A percentile compares a stretch with the other conserved stretches of the same genome.
phyloP scores from a whole-genome alignment of 2,888 invertebrate species.

The Acleris holmiana region DNA sequence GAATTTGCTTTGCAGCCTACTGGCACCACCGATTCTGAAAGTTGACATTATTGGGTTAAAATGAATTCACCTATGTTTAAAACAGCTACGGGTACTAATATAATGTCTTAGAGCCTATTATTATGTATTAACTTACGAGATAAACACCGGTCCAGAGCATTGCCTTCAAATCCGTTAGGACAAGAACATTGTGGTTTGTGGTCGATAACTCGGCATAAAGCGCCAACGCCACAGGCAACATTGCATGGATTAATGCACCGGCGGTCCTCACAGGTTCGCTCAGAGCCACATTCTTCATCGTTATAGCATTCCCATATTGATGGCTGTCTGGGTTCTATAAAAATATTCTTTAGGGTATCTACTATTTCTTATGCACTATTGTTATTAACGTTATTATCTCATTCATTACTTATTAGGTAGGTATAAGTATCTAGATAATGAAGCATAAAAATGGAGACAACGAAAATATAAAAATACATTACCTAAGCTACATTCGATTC shows the following conservation, averaged over 20 bases:
- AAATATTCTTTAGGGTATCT: slow-evolving; percentile 15
- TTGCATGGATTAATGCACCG: slow-evolving; percentile 91
- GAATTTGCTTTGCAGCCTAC: slow-evolving; percentile 90
- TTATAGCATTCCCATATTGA: slow-evolving; percentile 88
- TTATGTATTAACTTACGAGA: slow-evolving; percentile 87
- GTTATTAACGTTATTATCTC: too few relatives aligned
- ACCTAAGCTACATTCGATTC: slow-evolving; percentile 89
- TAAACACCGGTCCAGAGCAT: slow-evolving; percentile 88
- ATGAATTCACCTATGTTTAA: neutral
- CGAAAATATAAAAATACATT: slow-evolving; percentile 45
- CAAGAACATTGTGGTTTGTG: slow-evolving; percentile 92
- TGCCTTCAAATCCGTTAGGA: slow-evolving; percentile 90
- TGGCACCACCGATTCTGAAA: slow-evolving; percentile 83
- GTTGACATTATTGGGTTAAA: slow-evolving; percentile 14
- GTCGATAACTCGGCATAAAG: slow-evolving; percentile 92
- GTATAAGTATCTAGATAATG: too few relatives aligned
- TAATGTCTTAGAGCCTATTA: neutral
- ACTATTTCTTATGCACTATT: too few relatives aligned
- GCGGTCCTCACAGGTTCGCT: slow-evolving; percentile 90
- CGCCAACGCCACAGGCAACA: slow-evolving; percentile 90
- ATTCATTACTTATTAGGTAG: neutral
- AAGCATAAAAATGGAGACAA: neutral
- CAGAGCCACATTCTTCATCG: slow-evolving; percentile 90
- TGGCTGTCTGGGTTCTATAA: slow-evolving; percentile 72
- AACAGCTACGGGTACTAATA: neutral